Base-by-base conservation (phyloP, 2,113 vertebrate genomes). In the Myrmophylax atrothorax region DNA sequence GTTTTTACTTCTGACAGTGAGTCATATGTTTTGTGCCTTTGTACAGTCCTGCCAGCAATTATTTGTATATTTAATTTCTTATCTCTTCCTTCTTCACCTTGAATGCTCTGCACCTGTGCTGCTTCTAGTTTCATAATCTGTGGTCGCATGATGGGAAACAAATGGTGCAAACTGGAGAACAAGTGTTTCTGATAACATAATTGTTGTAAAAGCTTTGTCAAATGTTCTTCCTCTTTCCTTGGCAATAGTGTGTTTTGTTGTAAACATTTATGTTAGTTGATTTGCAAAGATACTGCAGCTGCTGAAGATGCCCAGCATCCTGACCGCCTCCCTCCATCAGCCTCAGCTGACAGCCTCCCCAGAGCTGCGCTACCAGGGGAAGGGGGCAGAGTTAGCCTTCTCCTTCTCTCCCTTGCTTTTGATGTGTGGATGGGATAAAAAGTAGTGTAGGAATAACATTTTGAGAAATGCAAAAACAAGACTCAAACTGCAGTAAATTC, bases 1-100 rank as follows among this genome's bases (percentile, higher is more conserved):
- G 42, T 75, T 95, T 67, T 59, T 70, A 49, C 38, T 26, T 59
- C 24, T 85, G 75, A 72, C 40, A 82, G 14, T 13, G 40, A 80
- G 11, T 85, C n/a, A 33, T 18, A 22, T 20, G 12, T 28, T 86
- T 69, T 76, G 31, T 88, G 67, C n/a, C n/a, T 91, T 56, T n/a
- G 17, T 63, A 53, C 66, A 40, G 26, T 56, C 47, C 18, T n/a
- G 24, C 17, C 1, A 77, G 22, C 7, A 14, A 13, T 31, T 20
- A 55, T 62, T 88, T 58, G 7, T 84, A 89, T 73, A 23, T 85
- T 89, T 89, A 35, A 46, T 84, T 70, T 89, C 22, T 73, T 63
- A 10, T 18, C 42, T 76, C 38, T 91, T 66, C 33, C 40, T 49
- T 88, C 33, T 74, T 87, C 19, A 24, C 31, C 63, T 49, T 74